Percentiles rank a stretch among this genome's conserved stretches.
Evolutionary conservation across 2,888 invertebrate genomes (phyloP).

Genomic region (Ophonus ardosiacus): DNA sequence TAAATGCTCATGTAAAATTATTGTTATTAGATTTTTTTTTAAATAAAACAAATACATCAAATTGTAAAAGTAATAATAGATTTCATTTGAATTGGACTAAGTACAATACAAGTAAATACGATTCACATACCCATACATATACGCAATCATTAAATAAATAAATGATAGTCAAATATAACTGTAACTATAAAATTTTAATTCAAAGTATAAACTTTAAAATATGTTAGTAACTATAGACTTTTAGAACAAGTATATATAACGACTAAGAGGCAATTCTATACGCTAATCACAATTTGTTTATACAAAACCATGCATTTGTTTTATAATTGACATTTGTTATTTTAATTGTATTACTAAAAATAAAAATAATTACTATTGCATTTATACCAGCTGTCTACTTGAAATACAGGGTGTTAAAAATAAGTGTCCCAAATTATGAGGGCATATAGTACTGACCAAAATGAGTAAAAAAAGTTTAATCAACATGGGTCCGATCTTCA

Average conservation of each 20-base stretch:
- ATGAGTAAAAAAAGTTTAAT: no score
- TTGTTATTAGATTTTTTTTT: no score
- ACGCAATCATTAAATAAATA: constrained; percentile 35
- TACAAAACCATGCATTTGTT: background rate
- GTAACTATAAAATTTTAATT: constrained; percentile 36
- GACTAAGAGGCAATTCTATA: background rate
- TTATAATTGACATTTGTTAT: no score
- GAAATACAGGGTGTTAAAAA: no score
- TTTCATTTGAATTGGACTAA: background rate
- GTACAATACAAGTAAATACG: background rate
- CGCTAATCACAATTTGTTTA: background rate
- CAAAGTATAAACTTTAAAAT: constrained; percentile 35
- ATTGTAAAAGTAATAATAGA: background rate
- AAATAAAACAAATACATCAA: no score
- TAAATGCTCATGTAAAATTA: no score
- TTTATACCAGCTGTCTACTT: no score
- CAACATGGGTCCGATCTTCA: no score
- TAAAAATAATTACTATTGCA: no score
- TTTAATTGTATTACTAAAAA: no score
- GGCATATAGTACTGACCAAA: no score
- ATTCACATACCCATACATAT: constrained; percentile 22
- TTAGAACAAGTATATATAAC: constrained; percentile 34
- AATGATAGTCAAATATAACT: constrained; percentile 20
- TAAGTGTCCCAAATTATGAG: no score
- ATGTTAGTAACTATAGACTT: constrained; percentile 20